Evolutionary conservation across 2,113 vertebrate genomes (phyloP), one percentile per base, ranked within the genome.

Genomic region (Zosterops lateralis): DNA sequence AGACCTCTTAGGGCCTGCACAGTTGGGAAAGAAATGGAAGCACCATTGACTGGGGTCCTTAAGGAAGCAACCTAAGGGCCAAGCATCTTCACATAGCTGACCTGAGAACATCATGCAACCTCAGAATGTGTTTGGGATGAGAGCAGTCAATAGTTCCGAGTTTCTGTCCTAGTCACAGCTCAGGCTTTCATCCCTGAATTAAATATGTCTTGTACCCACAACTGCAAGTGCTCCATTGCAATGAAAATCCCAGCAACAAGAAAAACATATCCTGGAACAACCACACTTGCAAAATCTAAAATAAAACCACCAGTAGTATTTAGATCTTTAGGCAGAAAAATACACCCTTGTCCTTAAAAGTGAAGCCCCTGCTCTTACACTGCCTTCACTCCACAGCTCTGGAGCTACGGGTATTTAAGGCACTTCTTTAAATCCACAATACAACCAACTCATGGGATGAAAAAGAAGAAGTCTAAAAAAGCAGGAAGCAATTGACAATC

Each of bases 131-230:
- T 48, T 56, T 57, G 42, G 25, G 28, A 50, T 12, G n/a, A 67
- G 28, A 70, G 22, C 14, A 47, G 40, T 6, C 4, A 12, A 13
- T 16, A 32, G 28, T 17, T 77, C 15, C 51, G n/a, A 38, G 38
- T 38, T 38, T 38, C 38, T 38, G 4, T 38, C 38, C 38, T 38
- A 5, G 38, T 38, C 38, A n/a, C 0, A 0, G 75, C 29, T 71
- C 53, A 87, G 38, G 26, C 47, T 71, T 84, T 64, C 66, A 60
- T 31, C 20, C 42, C 40, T 58, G n/a, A 71, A 81, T 58, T 24
- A 73, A 25, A 7, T 3, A 31, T 5, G 5, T 21, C n/a, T 74
- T 75, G 17, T 44, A 40, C 20, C 7, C 13, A 12, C 22, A 84
- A 28, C 17, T 25, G 4, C 0, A 0, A 74, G 22, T 6, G n/a